These are phyloP conservation scores for Lethenteron camtschaticum DNA, from an alignment of 2,113 vertebrate species.

Conservation along the genomic window DNA sequence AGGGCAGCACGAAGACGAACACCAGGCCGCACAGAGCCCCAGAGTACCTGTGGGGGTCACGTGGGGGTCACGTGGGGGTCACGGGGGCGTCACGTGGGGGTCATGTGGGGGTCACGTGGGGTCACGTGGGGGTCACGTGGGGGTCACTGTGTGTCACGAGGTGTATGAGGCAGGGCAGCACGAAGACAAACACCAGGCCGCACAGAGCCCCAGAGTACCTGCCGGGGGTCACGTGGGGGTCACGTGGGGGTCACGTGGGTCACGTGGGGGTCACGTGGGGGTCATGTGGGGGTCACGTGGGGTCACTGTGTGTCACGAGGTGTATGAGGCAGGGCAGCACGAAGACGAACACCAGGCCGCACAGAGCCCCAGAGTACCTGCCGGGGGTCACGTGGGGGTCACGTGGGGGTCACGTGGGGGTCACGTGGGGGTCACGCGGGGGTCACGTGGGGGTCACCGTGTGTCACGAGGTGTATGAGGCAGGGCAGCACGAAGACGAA, in stretches of 20 bases:
- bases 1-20: conserved; percentile 70
- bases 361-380: conserved; percentile 76
- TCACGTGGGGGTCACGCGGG: too few relatives aligned
- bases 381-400: too few relatives aligned
- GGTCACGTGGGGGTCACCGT: too few relatives aligned
- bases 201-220: conserved; percentile 80
- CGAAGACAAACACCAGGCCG: conserved; percentile 70
- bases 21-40: conserved; percentile 73
- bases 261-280: too few relatives aligned
- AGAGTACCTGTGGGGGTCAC: too few relatives aligned
- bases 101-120: conserved; percentile 15
- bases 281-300: too few relatives aligned
- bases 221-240: conserved; percentile 7
- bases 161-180: conserved; percentile 60
- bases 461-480: too few relatives aligned
- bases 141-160: conserved; percentile 14
- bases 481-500: too few relatives aligned
- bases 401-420: too few relatives aligned
- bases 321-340: conserved; percentile 59
- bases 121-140: not conserved
- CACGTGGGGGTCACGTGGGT: not conserved
- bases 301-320: too few relatives aligned
- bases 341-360: conserved; percentile 77
- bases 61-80: too few relatives aligned
- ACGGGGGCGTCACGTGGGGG: too few relatives aligned